Percentiles rank a stretch among this genome's conserved stretches.
Conservation (phyloP, 2,113 vertebrate genomes). For the Galbula dea region DNA sequence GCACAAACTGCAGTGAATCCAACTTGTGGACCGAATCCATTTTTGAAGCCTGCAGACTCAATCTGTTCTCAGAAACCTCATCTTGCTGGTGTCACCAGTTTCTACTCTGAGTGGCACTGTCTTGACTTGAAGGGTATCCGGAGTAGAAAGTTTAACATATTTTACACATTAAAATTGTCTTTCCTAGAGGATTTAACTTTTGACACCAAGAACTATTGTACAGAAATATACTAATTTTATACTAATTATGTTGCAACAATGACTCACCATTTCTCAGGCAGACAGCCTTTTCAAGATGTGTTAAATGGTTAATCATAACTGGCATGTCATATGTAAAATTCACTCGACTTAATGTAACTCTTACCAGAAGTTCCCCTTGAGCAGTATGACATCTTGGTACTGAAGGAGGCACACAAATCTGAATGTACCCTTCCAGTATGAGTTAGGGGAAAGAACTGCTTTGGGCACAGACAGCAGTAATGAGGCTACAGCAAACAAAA, state of each 20-base stretch:
- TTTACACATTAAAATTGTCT: not conserved
- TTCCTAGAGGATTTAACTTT: not conserved
- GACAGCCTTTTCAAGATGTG: not conserved
- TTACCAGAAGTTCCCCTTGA: not conserved
- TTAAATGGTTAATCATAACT: conserved; percentile 6
- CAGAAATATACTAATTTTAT: not conserved
- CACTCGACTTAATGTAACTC: not conserved
- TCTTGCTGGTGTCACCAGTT: not conserved
- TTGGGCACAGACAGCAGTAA: not conserved
- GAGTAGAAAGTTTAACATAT: not conserved
- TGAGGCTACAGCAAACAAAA: not conserved
- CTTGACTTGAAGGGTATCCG: not conserved
- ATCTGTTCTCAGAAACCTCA: not conserved
- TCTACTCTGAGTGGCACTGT: not conserved
- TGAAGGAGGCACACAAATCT: not conserved
- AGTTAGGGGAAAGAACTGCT: not conserved
- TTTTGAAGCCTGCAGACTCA: not conserved
- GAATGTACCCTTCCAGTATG: not conserved
- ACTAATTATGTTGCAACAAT: not conserved
- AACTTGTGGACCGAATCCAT: not conserved
- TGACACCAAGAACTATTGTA: not conserved
- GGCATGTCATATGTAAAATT: not conserved
- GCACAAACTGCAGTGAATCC: not conserved
- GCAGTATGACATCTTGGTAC: not conserved
- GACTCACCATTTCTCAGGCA: not conserved